A percentile compares a stretch with the other conserved stretches of the same genome.
These are phyloP conservation scores for Galaxias olidus DNA, from an alignment of 2,797 vertebrate species.

Conservation along the genomic window DNA sequence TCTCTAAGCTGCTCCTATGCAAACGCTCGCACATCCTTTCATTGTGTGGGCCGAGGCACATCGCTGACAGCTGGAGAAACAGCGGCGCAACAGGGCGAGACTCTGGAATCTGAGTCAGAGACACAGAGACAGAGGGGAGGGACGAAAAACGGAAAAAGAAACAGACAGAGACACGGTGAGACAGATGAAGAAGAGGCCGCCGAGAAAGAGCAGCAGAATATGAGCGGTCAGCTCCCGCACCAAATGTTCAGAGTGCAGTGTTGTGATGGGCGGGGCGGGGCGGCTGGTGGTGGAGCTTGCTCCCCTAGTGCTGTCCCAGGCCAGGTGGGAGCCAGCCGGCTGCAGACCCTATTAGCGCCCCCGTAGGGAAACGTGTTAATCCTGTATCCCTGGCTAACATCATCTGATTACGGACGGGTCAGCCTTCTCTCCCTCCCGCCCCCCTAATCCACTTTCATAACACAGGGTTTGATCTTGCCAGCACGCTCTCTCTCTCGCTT, in stretches of 20 bases:
- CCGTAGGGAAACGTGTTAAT: not conserved
- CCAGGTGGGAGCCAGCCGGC: not conserved
- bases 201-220: too few relatives aligned
- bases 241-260: too few relatives aligned
- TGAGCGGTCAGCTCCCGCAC: too few relatives aligned
- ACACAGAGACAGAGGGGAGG: not conserved
- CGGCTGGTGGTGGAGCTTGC: too few relatives aligned
- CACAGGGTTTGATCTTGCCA: not conserved
- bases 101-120: not conserved
- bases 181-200: too few relatives aligned
- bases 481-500: not conserved
- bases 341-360: not conserved
- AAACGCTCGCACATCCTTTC: too few relatives aligned
- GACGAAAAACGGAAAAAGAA: not conserved
- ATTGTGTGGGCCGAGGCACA: not conserved
- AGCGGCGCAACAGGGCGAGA: not conserved
- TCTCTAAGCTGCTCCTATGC: too few relatives aligned
- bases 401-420: not conserved
- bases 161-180: not conserved
- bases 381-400: not conserved
- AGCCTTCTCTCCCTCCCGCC: too few relatives aligned
- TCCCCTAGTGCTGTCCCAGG: too few relatives aligned
- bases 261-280: too few relatives aligned
- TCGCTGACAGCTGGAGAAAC: not conserved
- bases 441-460: constrained; percentile 3